A percentile compares a stretch with the other conserved stretches of the same genome.
phyloP scores from a whole-genome alignment of 2,888 invertebrate species.

The Syritta pipiens region DNA sequence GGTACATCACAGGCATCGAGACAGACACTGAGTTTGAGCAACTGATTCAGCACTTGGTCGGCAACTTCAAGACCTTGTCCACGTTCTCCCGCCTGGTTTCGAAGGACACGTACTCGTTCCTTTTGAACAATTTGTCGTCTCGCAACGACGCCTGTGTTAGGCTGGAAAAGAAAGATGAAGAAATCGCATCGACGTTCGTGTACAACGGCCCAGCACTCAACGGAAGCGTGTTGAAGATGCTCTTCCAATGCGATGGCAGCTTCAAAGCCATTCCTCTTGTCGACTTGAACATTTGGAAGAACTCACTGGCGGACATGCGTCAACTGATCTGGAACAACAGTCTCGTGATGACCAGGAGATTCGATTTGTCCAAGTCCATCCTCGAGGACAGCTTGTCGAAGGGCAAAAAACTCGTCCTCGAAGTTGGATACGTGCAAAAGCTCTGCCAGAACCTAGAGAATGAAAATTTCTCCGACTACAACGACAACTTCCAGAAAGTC shows the following conservation, averaged over 20 bases:
- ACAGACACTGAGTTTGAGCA: slow-evolving; percentile 61
- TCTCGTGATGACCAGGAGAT: slow-evolving; percentile 67
- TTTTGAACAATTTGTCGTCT: slow-evolving; percentile 73
- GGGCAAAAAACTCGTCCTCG: slow-evolving; percentile 73
- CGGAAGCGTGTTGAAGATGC: slow-evolving; percentile 72
- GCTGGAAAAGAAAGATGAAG: slow-evolving; percentile 47
- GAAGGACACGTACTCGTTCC: slow-evolving; percentile 67
- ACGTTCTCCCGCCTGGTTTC: slow-evolving; percentile 72
- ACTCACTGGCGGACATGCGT: slow-evolving; percentile 74
- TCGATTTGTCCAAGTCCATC: slow-evolving; percentile 63
- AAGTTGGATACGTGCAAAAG: slow-evolving; percentile 73
- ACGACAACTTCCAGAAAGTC: slow-evolving; percentile 71
- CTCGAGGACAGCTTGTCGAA: slow-evolving; percentile 59
- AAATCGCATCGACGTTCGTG: slow-evolving; percentile 71
- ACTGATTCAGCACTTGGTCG: slow-evolving; percentile 70
- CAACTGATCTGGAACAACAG: slow-evolving; percentile 82
- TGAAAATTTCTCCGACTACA: slow-evolving; percentile 71
- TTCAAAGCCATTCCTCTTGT: slow-evolving; percentile 75
- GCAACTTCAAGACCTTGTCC: slow-evolving; percentile 74
- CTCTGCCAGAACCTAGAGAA: slow-evolving; percentile 68
- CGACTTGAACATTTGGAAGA: slow-evolving; percentile 75
- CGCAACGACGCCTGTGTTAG: slow-evolving; percentile 70
- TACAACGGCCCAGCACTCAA: slow-evolving; percentile 75
- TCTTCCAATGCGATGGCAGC: slow-evolving; percentile 73
- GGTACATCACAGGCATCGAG: slow-evolving; percentile 36